Evolutionary conservation across 2,113 vertebrate genomes (phyloP), one percentile per base, ranked within the genome.

Genomic region (Rallus limicola): DNA sequence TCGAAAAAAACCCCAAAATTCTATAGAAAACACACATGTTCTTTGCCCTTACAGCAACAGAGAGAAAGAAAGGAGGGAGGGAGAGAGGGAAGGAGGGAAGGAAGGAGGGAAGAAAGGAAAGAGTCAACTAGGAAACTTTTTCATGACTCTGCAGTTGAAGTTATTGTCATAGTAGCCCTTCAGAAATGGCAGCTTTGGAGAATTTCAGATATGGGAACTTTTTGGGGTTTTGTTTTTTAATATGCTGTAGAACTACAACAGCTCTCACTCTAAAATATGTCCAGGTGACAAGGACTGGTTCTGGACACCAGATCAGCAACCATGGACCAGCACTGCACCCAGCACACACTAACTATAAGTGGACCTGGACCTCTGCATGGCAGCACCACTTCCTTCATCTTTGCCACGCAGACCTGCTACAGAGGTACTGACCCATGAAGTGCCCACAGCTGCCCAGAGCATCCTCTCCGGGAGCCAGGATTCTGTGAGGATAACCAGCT

Each of bases 381-480:
- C 28, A 10, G 10, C 4, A 23, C 20, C 20, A 11, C n/a, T 23
- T 42, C 16, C 17, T 44, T 13, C 0, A 24, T 5, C 28, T 52
- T 78, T 71, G 34, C 64, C 24, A 8, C 0, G 5, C 36, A 52
- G 24, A 23, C 6, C 33, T 42, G 33, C 34, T 69, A 2, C 46
- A 2, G 1, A 18, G 28, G 20, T 10, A 24, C 31, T 3, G 2
- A 20, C 48, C 55, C 5, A 3, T 7, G 24, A 74, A 63, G 8
- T 20, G 18, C 40, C 36, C 5, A 6, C 15, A 70, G 46, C 14
- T 6, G 2, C 21, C 55, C 13, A 20, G 14, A 82, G n/a, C 46
- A 48, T 50, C 67, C 5, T 1, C 6, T 8, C 15, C 17, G 34
- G 33, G 53, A 60, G 29, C 28, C 6, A 29, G 36, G 42, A 72